Evolutionary conservation across 2,888 invertebrate genomes (phyloP).

Genomic region (Pollenia labialis): DNA sequence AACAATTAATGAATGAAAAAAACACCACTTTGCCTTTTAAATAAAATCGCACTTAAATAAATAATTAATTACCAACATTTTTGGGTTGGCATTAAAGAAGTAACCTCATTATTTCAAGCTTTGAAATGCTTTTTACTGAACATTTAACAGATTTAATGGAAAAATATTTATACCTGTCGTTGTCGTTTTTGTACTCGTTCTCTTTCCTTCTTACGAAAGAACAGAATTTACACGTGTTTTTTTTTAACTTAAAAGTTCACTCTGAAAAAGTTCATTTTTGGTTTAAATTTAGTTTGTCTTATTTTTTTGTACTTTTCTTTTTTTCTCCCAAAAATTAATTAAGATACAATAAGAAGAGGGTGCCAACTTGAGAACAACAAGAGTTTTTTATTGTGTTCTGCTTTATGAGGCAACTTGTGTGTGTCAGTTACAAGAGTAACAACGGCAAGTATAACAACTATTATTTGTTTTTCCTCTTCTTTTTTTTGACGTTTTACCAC

Average conservation of each 20-base stretch:
- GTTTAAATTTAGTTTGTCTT: neutral
- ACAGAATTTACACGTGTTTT: neutral
- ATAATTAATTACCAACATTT: neutral
- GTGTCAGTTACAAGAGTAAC: neutral
- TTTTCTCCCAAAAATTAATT: neutral
- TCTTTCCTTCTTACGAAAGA: neutral
- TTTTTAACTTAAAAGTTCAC: neutral
- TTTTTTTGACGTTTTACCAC: conserved; percentile 17
- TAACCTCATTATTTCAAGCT: neutral
- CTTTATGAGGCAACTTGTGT: neutral
- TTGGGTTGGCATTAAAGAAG: neutral
- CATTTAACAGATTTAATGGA: neutral
- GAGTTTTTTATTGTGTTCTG: neutral
- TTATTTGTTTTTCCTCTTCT: neutral
- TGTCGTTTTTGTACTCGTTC: neutral
- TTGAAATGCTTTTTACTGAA: neutral
- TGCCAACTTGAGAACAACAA: conserved; percentile 7
- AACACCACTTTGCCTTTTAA: neutral
- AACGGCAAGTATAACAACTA: neutral
- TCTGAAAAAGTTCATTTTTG: neutral
- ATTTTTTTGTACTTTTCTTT: neutral
- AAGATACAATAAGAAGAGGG: conserved; percentile 2
- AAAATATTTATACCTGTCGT: neutral
- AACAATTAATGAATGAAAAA: neutral
- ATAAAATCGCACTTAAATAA: neutral